Evolutionary conservation across 2,888 invertebrate genomes (phyloP).

Genomic region (Cephus sareptanus): DNA sequence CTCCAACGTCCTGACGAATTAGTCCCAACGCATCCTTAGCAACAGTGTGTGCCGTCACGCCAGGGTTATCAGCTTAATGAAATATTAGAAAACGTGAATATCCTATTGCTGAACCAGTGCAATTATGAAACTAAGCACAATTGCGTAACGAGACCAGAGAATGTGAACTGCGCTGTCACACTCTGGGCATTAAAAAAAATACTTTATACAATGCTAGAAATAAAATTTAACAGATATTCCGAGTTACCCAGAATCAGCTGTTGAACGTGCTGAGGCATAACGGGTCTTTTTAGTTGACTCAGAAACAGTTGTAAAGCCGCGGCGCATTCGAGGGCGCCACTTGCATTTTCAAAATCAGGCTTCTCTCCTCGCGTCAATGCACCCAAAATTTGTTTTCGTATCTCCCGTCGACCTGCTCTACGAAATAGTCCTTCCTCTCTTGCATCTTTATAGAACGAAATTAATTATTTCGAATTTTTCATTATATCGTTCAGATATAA

Average conservation of each 20-base stretch:
- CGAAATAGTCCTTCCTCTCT: constrained; percentile 54
- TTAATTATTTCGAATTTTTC: background rate
- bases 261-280: constrained; percentile 66
- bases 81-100: too few relatives aligned
- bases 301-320: constrained; percentile 65
- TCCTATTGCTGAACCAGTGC: too few relatives aligned
- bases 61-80: constrained; percentile 61
- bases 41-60: constrained; percentile 63
- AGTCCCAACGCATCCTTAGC: constrained; percentile 68
- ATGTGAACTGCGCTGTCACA: too few relatives aligned
- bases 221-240: background rate
- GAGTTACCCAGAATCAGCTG: constrained; percentile 65
- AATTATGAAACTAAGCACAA: too few relatives aligned
- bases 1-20: constrained; percentile 64
- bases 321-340: constrained; percentile 61
- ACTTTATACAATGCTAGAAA: background rate
- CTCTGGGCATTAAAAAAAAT: too few relatives aligned
- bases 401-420: constrained; percentile 40
- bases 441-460: constrained; percentile 37
- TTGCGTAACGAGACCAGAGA: too few relatives aligned
- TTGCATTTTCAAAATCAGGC: constrained; percentile 38
- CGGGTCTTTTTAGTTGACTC: constrained; percentile 60
- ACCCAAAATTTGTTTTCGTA: constrained; percentile 44
- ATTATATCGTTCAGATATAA: background rate
- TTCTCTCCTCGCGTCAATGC: constrained; percentile 48